Evolutionary conservation across 2,113 vertebrate genomes (phyloP).

Genomic region (Labeo catla): DNA sequence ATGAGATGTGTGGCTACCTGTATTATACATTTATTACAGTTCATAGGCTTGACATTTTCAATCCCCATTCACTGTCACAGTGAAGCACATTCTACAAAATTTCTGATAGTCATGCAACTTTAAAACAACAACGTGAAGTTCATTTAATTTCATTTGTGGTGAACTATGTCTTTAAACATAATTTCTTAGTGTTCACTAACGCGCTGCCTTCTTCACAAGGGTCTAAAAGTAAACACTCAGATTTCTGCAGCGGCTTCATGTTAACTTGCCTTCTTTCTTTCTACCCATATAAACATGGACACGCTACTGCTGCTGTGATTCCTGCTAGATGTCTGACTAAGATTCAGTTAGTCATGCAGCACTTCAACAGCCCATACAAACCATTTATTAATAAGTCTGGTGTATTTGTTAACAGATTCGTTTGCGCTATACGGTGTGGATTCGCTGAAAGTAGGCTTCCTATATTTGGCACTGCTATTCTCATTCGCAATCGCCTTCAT

Average conservation of each 20-base stretch:
- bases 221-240: constrained; percentile 12
- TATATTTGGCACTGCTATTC: not conserved
- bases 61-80: not conserved
- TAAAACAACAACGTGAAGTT: not conserved
- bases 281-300: constrained; percentile 27
- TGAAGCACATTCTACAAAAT: not conserved
- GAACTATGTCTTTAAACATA: not conserved
- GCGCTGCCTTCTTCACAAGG: not conserved
- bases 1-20: not conserved
- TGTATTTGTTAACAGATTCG: not conserved
- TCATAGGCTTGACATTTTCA: not conserved
- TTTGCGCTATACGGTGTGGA: not conserved
- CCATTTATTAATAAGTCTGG: not conserved
- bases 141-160: not conserved
- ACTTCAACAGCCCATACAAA: not conserved
- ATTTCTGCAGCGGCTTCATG: not conserved
- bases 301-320: constrained; percentile 22
- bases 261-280: constrained; percentile 11
- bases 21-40: not conserved
- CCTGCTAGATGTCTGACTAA: constrained; percentile 3
- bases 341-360: not conserved
- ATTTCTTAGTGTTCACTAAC: not conserved
- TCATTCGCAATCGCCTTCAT: not conserved
- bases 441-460: not conserved
- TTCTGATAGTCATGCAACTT: not conserved